phyloP scores from a whole-genome alignment of 2,113 vertebrate genomes.

The Perca schrenkii region DNA sequence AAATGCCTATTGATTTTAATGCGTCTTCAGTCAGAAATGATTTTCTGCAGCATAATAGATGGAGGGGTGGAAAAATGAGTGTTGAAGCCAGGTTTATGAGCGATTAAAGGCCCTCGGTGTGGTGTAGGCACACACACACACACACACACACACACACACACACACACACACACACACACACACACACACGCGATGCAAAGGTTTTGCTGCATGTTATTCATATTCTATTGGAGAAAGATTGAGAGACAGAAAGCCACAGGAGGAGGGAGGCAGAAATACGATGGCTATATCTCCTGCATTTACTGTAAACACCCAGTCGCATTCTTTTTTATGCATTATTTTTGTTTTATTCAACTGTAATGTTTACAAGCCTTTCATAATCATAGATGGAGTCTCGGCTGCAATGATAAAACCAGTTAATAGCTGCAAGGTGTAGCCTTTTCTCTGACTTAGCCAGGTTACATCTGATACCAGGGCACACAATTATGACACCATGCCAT shows the following conservation, averaged over 20 bases:
- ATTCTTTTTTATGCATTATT: not conserved
- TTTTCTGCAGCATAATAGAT: slow-evolving; percentile 77
- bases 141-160: not conserved
- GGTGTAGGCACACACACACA: slow-evolving; percentile 3
- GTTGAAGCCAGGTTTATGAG: slow-evolving; percentile 63
- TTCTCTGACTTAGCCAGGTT: slow-evolving; percentile 16
- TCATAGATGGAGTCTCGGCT: not conserved
- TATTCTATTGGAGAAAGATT: slow-evolving; percentile 22
- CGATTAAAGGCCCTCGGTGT: slow-evolving; percentile 62
- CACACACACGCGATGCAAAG: not conserved
- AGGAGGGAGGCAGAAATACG: slow-evolving; percentile 4
- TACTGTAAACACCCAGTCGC: not conserved
- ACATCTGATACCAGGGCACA: not conserved
- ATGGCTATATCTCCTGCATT: not conserved
- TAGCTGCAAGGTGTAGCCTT: not conserved
- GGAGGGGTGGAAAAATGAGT: slow-evolving; percentile 64
- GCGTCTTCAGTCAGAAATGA: slow-evolving; percentile 76
- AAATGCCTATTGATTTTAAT: slow-evolving; percentile 81
- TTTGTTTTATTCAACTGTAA: not conserved
- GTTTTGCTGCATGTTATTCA: slow-evolving; percentile 34
- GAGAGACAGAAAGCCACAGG: slow-evolving; percentile 20
- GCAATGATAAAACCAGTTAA: not conserved
- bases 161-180: not conserved
- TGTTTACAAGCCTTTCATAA: not conserved
- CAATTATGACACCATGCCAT: not conserved